A percentile compares a stretch with the other conserved stretches of the same genome.
Conservation (phyloP, 2,888 invertebrate species). For the Pomacea canaliculata region DNA sequence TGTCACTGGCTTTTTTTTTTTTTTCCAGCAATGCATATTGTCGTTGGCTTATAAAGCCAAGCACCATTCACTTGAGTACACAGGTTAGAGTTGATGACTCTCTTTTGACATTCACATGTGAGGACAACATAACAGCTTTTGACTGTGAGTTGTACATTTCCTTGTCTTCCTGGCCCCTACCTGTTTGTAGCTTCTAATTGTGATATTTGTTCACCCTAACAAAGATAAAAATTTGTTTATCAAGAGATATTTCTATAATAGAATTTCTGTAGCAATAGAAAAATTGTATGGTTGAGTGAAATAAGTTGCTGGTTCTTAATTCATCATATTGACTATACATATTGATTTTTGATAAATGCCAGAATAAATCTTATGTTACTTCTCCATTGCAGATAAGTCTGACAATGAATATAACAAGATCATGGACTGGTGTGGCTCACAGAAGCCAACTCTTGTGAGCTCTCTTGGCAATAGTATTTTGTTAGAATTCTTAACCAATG, state of each 20-base stretch:
- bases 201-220: too few relatives aligned
- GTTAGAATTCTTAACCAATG: slow-evolving; percentile 6
- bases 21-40: slow-evolving; percentile 16
- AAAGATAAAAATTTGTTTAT: too few relatives aligned
- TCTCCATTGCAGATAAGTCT: too few relatives aligned
- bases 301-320: too few relatives aligned
- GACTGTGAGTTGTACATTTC: slow-evolving; percentile 11
- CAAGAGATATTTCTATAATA: too few relatives aligned
- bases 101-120: background rate
- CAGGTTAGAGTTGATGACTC: background rate
- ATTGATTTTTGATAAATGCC: too few relatives aligned
- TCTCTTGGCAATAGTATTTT: slow-evolving; percentile 11
- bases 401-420: background rate
- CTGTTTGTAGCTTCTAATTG: too few relatives aligned
- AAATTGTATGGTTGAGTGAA: too few relatives aligned
- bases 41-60: slow-evolving; percentile 5
- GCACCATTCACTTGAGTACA: background rate
- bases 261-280: too few relatives aligned
- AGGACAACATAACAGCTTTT: slow-evolving; percentile 15
- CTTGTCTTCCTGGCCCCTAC: too few relatives aligned
- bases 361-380: too few relatives aligned
- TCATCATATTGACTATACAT: too few relatives aligned
- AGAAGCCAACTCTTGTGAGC: slow-evolving; percentile 2
- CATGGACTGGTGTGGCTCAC: slow-evolving; percentile 4
- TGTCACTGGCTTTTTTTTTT: background rate